Conservation (phyloP, 1,140 invertebrate species). For the Heliconius congener region DNA sequence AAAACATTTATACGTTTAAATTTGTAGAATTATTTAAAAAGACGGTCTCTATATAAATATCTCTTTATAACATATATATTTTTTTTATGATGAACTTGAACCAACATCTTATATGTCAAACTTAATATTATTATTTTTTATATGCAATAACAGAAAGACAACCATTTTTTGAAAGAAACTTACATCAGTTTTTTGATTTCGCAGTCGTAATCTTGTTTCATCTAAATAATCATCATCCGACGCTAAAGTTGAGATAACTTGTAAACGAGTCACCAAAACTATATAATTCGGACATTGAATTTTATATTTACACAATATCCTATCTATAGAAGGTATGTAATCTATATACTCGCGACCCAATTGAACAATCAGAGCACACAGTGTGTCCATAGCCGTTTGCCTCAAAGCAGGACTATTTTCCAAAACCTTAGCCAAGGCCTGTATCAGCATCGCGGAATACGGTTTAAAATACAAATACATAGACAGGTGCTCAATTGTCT, state of each 20-base stretch:
- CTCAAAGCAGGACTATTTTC: slow-evolving; percentile 90
- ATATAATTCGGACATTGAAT: slow-evolving; percentile 92
- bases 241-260: slow-evolving; percentile 86
- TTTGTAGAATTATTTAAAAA: too few species aligned
- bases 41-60: too few species aligned
- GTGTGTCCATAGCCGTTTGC: slow-evolving; percentile 92
- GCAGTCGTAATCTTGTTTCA: slow-evolving; percentile 65
- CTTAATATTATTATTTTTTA: too few species aligned
- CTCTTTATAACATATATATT: too few species aligned
- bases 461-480: slow-evolving; percentile 95
- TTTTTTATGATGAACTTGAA: too few species aligned
- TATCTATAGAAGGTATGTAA: slow-evolving; percentile 95
- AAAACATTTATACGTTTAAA: too few species aligned
- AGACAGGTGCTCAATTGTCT: slow-evolving; percentile 95
- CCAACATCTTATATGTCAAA: too few species aligned
- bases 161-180: slow-evolving; percentile 38
- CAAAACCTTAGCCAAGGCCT: slow-evolving; percentile 92
- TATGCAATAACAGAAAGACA: too few species aligned
- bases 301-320: slow-evolving; percentile 91
- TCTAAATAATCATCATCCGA: slow-evolving; percentile 86
- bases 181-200: slow-evolving; percentile 76
- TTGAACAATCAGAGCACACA: slow-evolving; percentile 93
- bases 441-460: slow-evolving; percentile 95
- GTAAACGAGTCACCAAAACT: slow-evolving; percentile 86
- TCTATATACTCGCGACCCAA: slow-evolving; percentile 95